Evolutionary conservation across 2,113 vertebrate species (phyloP), one percentile per base, ranked within the genome.

Genomic region (Caranx ignobilis): DNA sequence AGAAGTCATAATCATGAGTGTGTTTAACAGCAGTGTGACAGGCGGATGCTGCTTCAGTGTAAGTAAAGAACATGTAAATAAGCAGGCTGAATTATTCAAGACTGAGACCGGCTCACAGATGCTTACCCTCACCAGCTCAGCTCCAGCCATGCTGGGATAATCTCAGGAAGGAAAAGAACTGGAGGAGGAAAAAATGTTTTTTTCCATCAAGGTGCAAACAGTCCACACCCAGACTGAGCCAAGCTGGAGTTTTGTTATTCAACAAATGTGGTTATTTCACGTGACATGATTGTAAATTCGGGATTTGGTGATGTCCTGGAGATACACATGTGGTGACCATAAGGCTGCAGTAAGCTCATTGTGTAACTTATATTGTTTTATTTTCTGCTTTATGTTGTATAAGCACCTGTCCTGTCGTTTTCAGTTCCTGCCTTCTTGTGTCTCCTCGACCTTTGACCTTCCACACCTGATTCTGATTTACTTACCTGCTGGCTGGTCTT

Each of bases 21-120:
- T 87, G 88, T 89, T 86, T 86, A 92, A 90, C 88, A 89, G 88
- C 86, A 59, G 81, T 70, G 79, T 90, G 90, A 91, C 87, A 91
- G 88, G 85, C 86, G 59, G 80, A 81, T 84, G 87, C 86, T 85
- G 88, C 87, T 86, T 88, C 89, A 79, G 77, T 89, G 91, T 88
- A 91, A 92, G 89, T 90, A 91, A 88, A 87, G 86, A 81, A 79
- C 82, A 88, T 91, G 88, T 85, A 88, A 92, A 89, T 89, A 86
- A 88, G 86, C 65, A 59, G 70, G 79, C 37, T 75, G 86, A 91
- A 89, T 92, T 83, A 92, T 91, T 89, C 87, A 85, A 71, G 52
- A 50, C 41, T 9, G 68, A 70, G 74, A 69, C 81, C 32, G 35
- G 68, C 82, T 89, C 77, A 18, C 83, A 85, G 80, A 56, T 13